Evolutionary conservation across 1,140 invertebrate species (phyloP).

Genomic region (Calosoma granatense): DNA sequence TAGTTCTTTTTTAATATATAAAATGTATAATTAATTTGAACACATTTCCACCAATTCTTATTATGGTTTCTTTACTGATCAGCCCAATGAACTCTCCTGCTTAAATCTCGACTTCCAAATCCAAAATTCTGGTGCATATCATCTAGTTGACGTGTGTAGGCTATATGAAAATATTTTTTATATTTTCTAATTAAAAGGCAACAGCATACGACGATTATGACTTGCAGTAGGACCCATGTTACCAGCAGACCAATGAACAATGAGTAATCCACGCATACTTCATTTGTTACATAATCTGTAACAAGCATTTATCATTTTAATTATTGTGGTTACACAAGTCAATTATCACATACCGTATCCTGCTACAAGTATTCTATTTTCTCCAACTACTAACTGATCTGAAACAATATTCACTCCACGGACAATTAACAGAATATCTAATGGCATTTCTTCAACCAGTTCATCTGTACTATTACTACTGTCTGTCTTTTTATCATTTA

Average conservation of each 20-base stretch:
- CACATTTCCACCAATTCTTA: neutral
- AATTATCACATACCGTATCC: slow-evolving; percentile 32
- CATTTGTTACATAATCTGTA: slow-evolving; percentile 28
- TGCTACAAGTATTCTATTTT: slow-evolving; percentile 36
- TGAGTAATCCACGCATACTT: slow-evolving; percentile 32
- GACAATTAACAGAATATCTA: slow-evolving; percentile 38
- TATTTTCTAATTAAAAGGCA: slow-evolving; percentile 26
- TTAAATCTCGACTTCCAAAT: slow-evolving; percentile 27
- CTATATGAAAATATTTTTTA: slow-evolving; percentile 29
- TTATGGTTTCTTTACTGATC: slow-evolving; percentile 16
- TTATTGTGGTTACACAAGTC: neutral
- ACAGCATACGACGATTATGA: slow-evolving; percentile 27
- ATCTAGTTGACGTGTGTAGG: slow-evolving; percentile 26
- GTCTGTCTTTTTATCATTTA: slow-evolving; percentile 17
- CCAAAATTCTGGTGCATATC: slow-evolving; percentile 33
- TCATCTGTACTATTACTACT: slow-evolving; percentile 19
- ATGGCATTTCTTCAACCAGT: slow-evolving; percentile 29
- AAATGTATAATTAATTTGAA: slow-evolving; percentile 2
- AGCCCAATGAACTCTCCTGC: slow-evolving; percentile 30
- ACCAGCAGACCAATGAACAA: slow-evolving; percentile 29
- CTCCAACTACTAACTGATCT: slow-evolving; percentile 36
- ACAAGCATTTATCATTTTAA: slow-evolving; percentile 12
- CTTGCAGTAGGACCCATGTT: slow-evolving; percentile 28
- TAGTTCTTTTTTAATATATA: no score
- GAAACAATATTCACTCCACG: slow-evolving; percentile 30